Conservation (phyloP, 2,797 vertebrate genomes). For the Thunnus albacares region DNA sequence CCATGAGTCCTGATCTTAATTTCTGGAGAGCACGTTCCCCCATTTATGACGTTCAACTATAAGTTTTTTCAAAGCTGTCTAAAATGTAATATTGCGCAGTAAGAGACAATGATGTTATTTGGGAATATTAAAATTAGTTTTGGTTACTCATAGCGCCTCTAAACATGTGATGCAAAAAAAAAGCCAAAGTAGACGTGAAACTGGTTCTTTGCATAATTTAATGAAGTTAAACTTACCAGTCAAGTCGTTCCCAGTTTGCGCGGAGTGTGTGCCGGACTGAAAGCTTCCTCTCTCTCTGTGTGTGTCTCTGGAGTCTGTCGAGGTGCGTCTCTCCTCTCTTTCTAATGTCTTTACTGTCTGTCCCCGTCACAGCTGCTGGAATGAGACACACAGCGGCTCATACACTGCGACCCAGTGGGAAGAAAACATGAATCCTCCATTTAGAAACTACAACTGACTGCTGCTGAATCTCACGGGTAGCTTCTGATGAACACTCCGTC, state of each 20-base stretch:
- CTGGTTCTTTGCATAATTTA: not conserved
- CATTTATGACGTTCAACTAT: not conserved
- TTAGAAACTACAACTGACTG: constrained; percentile 49
- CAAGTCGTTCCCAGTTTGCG: constrained; percentile 7
- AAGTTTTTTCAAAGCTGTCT: constrained; percentile 7
- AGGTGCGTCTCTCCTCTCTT: constrained; percentile 35
- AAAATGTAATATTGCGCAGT: not conserved
- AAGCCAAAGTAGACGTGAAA: too few relatives aligned
- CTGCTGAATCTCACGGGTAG: constrained; percentile 16
- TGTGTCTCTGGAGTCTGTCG: not conserved
- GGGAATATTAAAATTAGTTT: not conserved
- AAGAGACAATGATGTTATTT: not conserved
- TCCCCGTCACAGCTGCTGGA: constrained; percentile 40
- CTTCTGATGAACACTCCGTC: constrained; percentile 40
- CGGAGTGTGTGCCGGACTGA: constrained; percentile 4
- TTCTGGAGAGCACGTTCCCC: not conserved
- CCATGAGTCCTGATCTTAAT: not conserved
- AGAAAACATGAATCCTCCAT: constrained; percentile 63
- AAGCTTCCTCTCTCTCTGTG: constrained; percentile 9
- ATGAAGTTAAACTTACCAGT: constrained; percentile 58
- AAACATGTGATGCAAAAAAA: not conserved
- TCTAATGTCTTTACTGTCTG: constrained; percentile 19
- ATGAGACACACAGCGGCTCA: constrained; percentile 32
- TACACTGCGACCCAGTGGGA: constrained; percentile 47
- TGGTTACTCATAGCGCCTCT: too few relatives aligned